Conservation (phyloP, 2,113 vertebrate species). For the Thunnus thynnus region DNA sequence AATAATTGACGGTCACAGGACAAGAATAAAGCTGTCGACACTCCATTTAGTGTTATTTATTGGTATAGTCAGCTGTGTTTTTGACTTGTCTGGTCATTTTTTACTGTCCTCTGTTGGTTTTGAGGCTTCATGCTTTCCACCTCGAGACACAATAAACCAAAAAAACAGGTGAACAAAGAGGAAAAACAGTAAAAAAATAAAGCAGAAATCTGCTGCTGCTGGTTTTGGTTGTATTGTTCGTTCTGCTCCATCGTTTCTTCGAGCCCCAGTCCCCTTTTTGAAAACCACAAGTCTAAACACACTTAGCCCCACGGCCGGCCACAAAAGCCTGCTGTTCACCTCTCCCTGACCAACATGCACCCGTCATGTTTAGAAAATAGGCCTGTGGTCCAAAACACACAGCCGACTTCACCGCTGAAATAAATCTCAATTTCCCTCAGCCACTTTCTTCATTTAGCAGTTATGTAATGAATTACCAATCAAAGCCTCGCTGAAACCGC, state of each 20-base stretch:
- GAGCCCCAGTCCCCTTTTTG: constrained; percentile 35
- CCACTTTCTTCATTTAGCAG: constrained; percentile 73
- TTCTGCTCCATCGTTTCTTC: constrained; percentile 37
- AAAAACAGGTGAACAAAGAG: no score
- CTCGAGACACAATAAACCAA: no score
- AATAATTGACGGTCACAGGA: no score
- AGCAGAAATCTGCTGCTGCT: not conserved
- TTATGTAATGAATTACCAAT: constrained; percentile 73
- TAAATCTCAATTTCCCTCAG: constrained; percentile 81
- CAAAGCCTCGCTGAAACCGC: not conserved
- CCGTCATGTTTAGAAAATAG: constrained; percentile 81
- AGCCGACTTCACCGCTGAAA: constrained; percentile 76
- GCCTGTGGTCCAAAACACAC: constrained; percentile 79
- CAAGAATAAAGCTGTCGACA: no score
- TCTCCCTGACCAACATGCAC: constrained; percentile 75
- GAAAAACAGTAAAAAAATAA: no score
- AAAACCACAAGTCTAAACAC: constrained; percentile 82
- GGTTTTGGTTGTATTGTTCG: constrained; percentile 59
- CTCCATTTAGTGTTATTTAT: no score
- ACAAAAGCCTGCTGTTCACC: constrained; percentile 79
- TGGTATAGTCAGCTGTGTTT: no score
- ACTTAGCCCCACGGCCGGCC: constrained; percentile 74
- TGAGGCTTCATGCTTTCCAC: no score
- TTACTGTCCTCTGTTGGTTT: no score
- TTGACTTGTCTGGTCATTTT: no score